A percentile compares a stretch with the other conserved stretches of the same genome.
Evolutionary conservation across 2,888 invertebrate genomes (phyloP).

Genomic region (Sacculina carcini): DNA sequence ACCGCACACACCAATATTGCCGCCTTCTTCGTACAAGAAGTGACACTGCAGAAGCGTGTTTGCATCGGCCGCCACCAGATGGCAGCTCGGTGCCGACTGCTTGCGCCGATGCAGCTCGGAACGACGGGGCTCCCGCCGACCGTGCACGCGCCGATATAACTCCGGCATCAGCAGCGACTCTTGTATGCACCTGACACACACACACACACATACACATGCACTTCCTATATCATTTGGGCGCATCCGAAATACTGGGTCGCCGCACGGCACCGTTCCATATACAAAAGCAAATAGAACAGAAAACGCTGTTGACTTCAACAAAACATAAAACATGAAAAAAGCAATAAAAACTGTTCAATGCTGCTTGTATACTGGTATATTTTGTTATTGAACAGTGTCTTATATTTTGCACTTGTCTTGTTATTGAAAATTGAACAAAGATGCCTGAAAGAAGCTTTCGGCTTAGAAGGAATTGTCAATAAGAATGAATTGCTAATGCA

Average conservation of each 20-base stretch:
- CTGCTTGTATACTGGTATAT: too few relatives aligned
- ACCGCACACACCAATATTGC: conserved; percentile 25
- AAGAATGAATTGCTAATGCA: too few relatives aligned
- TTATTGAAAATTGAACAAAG: too few relatives aligned
- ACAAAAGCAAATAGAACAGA: too few relatives aligned
- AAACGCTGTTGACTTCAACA: too few relatives aligned
- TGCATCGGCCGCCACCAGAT: conserved; percentile 20
- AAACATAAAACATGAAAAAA: too few relatives aligned
- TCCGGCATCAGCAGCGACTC: conserved; percentile 7
- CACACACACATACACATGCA: neutral
- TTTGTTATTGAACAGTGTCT: too few relatives aligned
- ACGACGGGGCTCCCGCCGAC: conserved; percentile 9
- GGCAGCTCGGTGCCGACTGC: conserved; percentile 14
- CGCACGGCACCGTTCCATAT: too few relatives aligned
- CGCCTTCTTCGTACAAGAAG: conserved; percentile 26
- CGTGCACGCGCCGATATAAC: conserved; percentile 6
- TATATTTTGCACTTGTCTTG: too few relatives aligned
- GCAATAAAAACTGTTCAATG: too few relatives aligned
- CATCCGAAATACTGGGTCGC: neutral
- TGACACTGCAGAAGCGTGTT: conserved; percentile 21
- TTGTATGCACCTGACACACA: conserved; percentile 8
- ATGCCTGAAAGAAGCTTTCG: too few relatives aligned
- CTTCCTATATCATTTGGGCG: neutral
- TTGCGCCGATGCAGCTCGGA: neutral
- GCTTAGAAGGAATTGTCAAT: too few relatives aligned